These are phyloP conservation scores for Notarius lentiginosus DNA, from an alignment of 2,113 vertebrate species.

Conservation along the genomic window DNA sequence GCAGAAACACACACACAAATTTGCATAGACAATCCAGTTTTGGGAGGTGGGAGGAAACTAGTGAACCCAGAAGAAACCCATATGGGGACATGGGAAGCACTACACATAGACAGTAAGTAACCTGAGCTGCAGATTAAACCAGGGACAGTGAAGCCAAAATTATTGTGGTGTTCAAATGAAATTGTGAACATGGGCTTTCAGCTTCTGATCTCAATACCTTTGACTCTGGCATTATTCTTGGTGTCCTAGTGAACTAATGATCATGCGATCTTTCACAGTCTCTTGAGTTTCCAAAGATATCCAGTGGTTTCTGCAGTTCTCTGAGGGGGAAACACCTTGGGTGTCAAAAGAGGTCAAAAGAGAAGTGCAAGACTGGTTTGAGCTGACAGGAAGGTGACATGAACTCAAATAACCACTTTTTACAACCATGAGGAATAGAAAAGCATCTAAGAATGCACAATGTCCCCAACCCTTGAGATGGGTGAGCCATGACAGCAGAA, in stretches of 20 bases:
- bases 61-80: background rate
- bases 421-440: background rate
- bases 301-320: background rate
- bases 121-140: background rate
- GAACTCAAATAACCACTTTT: background rate
- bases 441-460: background rate
- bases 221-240: background rate
- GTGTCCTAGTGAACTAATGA: background rate
- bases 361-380: background rate
- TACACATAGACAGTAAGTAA: background rate
- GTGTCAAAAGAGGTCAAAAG: background rate
- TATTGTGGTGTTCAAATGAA: background rate
- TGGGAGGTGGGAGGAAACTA: background rate
- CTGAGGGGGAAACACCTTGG: background rate
- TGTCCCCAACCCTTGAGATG: background rate
- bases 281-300: background rate
- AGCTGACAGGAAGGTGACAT: background rate
- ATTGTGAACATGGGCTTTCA: background rate
- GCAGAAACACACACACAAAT: background rate
- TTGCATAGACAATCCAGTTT: background rate
- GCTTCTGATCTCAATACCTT: background rate
- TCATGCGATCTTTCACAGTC: background rate
- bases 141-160: background rate
- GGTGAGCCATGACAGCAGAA: background rate
- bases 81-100: background rate